Evolutionary conservation across 2,113 vertebrate species (phyloP), one percentile per base, ranked within the genome.

Genomic region (Lagopus leucura): DNA sequence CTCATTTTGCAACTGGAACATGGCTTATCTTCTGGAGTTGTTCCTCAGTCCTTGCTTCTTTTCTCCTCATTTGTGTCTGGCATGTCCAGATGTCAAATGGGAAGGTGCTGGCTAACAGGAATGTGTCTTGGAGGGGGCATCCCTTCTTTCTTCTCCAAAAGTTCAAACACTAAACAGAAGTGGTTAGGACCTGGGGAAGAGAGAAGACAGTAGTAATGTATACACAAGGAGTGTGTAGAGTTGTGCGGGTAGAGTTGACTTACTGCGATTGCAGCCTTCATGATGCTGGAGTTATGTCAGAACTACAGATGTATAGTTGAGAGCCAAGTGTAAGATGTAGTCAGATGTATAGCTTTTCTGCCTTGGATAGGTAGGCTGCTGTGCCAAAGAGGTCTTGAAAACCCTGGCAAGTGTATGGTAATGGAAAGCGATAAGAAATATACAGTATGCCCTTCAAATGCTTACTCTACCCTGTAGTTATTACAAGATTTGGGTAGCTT

Each of bases 201-300:
- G 24, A 76, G n/a, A 60, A 75, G 58, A n/a, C 20, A 4, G 28
- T 14, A 55, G 45, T 34, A 40, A 22, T 22, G 34, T 14, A 43
- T 18, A 12, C 66, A n/a, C 0, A 0, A 71, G 43, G 17, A 50
- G 22, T 50, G 22, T 24, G 48, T 50, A 22, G 48, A 50, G 22
- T 48, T 48, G 21, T 48, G 47, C 20, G 5, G 47, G 48, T 48
- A n/a, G 25, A 48, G 10, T 6, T 92, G 61, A 19, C 28, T 54
- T 18, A 2, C 42, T 27, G 20, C 32, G 24, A 16, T 40, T 75
- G 32, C 54, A 69, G 20, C 27, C 28, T 69, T 47, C 22, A 13
- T 69, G 43, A 69, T 69, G 6, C 22, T 64, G 22, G 42, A 76
- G 61, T 40, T 19, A 34, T 3, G 24, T 45, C 50, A 80, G 57